Evolutionary conservation across 2,797 vertebrate species (phyloP), one percentile per base, ranked within the genome.

Genomic region (Furcifer pardalis): DNA sequence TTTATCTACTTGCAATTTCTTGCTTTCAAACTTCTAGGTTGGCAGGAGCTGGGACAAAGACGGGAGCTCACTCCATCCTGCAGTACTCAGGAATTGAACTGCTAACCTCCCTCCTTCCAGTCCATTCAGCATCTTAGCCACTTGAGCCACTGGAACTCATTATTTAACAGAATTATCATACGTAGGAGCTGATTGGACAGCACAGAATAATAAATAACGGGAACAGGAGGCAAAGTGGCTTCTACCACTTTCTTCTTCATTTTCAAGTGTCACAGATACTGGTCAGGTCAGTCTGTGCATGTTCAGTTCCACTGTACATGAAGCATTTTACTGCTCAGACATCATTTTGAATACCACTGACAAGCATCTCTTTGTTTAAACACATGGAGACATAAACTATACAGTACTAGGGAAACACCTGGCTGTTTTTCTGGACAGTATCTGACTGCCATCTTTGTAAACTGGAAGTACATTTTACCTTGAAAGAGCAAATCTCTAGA

Each of bases 351-450:
- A 60, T 76, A 37, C 30, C 62, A 42, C 46, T 25, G 30, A 44
- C 46, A 60, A 76, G 84, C 46, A 76, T 37, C 77, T 80, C 49
- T 80, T 76, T 42, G 74, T 74, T 63, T 81, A 76, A 81, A 85
- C 49, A 68, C 59, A 59, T 68, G 37, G 23, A 68, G 37, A 81
- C 62, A 72, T 73, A 84, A 81, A 60, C 27, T 27, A 68, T 79
- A n/a, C n/a, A n/a, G n/a, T n/a, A 68, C 37, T n/a, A 65, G 77
- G 86, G 73, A 81, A 83, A 85, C 79, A 86, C 52, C 73, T 81
- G 73, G 49, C 73, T 86, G 73, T 7, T 69, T 69, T 56, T 77
- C 69, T 84, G 52, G 49, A 42, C 74, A 69, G 30, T 69, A 71
- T 69, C 65, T 86, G 63, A 86, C 52, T 62, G 40, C 65, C 71